These are phyloP conservation scores for Propithecus deckenii DNA, from an alignment of 2,797 vertebrate genomes.

Conservation along the genomic window DNA sequence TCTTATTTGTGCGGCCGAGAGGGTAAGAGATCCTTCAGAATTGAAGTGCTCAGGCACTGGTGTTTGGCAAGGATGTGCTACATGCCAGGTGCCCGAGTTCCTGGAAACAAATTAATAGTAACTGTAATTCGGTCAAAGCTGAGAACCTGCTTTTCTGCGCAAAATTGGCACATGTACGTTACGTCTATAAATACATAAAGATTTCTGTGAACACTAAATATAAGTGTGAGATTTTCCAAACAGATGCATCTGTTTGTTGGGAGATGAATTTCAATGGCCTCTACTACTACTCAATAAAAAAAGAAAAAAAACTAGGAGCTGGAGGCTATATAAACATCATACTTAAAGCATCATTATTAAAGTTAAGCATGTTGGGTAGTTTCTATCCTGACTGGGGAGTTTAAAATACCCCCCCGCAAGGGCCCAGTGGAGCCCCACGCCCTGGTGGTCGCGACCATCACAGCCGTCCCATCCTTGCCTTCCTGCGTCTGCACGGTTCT, in stretches of 20 bases:
- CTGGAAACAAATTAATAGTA: slow-evolving; percentile 41
- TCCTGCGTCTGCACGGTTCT: not conserved
- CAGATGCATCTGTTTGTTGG: not conserved
- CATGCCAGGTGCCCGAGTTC: not conserved
- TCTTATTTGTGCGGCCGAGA: not conserved
- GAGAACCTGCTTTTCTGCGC: not conserved
- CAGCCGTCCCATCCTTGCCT: fast-evolving
- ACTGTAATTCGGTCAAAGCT: not conserved
- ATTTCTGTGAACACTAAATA: not conserved
- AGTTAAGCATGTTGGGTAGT: not conserved
- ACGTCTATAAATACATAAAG: slow-evolving; percentile 9
- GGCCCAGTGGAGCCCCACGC: not conserved
- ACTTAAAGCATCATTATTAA: not conserved
- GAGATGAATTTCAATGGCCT: not conserved
- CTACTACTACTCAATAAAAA: not conserved
- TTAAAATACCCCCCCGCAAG: not conserved
- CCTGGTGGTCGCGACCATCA: not conserved
- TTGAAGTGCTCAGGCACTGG: not conserved
- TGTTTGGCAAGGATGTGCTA: not conserved
- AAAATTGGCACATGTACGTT: not conserved
- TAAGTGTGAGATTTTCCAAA: slow-evolving; percentile 43
- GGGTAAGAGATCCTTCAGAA: slow-evolving; percentile 37
- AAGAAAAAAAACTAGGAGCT: not conserved
- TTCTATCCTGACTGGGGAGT: not conserved
- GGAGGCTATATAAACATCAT: not conserved